These are phyloP conservation scores for Adineta ricciae DNA, from an alignment of 2,888 invertebrate species.

Conservation along the genomic window DNA sequence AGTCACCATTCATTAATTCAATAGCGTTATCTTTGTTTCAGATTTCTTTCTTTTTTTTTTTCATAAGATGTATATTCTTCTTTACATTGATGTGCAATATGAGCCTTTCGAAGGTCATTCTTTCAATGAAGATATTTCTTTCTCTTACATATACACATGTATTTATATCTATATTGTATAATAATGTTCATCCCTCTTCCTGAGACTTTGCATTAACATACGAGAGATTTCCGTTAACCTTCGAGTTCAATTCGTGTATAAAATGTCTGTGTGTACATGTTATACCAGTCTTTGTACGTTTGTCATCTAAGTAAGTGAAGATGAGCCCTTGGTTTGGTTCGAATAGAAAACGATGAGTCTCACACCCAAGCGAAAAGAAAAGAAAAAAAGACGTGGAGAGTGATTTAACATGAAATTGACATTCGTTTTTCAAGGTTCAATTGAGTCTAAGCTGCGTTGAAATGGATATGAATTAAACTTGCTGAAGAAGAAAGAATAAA, in stretches of 20 bases:
- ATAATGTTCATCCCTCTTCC: neutral
- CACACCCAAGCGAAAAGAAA: neutral
- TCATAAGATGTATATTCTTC: neutral
- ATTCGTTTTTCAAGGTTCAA: constrained; percentile 4
- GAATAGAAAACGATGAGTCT: neutral
- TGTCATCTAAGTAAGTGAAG: constrained; percentile 4
- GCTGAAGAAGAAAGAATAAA: neutral
- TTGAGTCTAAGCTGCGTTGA: neutral
- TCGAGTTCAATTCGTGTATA: neutral
- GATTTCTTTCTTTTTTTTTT: neutral
- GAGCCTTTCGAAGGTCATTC: neutral
- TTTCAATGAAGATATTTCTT: neutral
- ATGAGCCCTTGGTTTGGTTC: neutral
- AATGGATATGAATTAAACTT: neutral
- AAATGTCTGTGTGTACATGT: neutral
- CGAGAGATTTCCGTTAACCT: constrained; percentile 12
- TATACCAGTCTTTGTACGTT: neutral
- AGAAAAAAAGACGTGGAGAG: neutral
- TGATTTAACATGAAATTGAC: constrained; percentile 15
- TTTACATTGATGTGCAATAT: neutral
- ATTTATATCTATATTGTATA: neutral
- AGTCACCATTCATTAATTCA: neutral
- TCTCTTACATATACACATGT: neutral
- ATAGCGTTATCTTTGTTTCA: neutral
- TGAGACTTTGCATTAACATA: constrained; percentile 15